Evolutionary conservation across 2,113 vertebrate genomes (phyloP), one percentile per base, ranked within the genome.

Genomic region (Passer montanus): DNA sequence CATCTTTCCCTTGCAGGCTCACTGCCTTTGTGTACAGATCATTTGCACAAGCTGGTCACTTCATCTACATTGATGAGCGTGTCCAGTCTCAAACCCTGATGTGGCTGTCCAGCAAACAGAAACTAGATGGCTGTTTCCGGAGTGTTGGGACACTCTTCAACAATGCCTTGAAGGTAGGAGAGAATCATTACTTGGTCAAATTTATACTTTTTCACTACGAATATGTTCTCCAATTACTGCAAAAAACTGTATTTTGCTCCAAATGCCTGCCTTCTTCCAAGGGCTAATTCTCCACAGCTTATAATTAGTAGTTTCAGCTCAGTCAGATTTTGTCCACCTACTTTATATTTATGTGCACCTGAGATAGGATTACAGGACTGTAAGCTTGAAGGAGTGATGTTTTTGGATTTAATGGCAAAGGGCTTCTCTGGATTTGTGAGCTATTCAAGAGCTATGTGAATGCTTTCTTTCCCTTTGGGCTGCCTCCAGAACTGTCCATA

Each of bases 121-220:
- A 83, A 63, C 16, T 80, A 1, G 96, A 98, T 8, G 99, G 99
- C 89, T 98, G 98, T 93, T 98, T 99, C 81, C 33, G 0, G 22
- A 97, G 98, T 5, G 95, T 97, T 28, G 99, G 99, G 33, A 96
- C 84, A 11, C 98, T 98, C 47, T 96, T 98, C 67, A 97, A 99
- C 96, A 98, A 98, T 1, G 96, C 91, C 66, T 97, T 99, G 97
- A 98, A 98, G 99, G 99, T 99, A 76, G n/a, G 14, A 70, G 33
- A 78, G 23, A 68, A 69, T 26, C 62, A 58, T 20, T 91, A 15
- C 62, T 55, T 87, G 19, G 23, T 50, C 55, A 84, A 80, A 60
- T 64, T 81, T 80, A 13, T 5, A n/a, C 6, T 64, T 53, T 77
- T 35, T 70, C 7, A 12, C 39, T 74, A 67, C 44, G 28, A 74